Conservation (phyloP, 2,113 vertebrate species). For the Corythornis vintsioides region DNA sequence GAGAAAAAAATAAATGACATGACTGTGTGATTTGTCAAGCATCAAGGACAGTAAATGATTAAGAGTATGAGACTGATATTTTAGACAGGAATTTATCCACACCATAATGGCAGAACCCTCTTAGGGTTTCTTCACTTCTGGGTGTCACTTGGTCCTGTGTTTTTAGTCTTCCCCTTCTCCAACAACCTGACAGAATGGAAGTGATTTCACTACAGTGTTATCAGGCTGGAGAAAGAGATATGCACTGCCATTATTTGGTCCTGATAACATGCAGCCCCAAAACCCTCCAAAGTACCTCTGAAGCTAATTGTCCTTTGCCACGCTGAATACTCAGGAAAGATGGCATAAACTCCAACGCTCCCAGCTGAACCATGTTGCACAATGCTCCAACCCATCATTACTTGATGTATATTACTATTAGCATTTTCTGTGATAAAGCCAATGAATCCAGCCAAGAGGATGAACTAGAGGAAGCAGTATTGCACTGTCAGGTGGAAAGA, state of each 20-base stretch:
- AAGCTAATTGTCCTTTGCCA: not conserved
- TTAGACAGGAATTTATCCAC: not conserved
- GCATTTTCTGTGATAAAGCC: not conserved
- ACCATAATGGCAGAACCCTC: not conserved
- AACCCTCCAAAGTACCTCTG: not conserved
- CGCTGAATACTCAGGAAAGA: not conserved
- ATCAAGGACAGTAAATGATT: not conserved
- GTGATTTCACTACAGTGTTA: not conserved
- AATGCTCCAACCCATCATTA: not conserved
- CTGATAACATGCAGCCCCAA: not conserved
- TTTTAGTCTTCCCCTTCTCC: not conserved
- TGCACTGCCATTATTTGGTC: accelerated
- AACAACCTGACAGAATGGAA: not conserved
- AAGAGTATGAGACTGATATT: not conserved
- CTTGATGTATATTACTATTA: not conserved
- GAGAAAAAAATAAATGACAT: not conserved
- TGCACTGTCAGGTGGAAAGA: not conserved
- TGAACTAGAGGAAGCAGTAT: not conserved
- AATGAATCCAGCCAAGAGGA: not conserved
- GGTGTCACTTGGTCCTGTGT: not conserved
- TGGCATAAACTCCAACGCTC: not conserved
- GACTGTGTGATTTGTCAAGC: not conserved
- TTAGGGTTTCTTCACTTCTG: not conserved
- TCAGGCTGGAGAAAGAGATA: not conserved
- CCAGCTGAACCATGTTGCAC: not conserved